Conservation (phyloP, 1,140 invertebrate species). For the Brachystomella parvula region DNA sequence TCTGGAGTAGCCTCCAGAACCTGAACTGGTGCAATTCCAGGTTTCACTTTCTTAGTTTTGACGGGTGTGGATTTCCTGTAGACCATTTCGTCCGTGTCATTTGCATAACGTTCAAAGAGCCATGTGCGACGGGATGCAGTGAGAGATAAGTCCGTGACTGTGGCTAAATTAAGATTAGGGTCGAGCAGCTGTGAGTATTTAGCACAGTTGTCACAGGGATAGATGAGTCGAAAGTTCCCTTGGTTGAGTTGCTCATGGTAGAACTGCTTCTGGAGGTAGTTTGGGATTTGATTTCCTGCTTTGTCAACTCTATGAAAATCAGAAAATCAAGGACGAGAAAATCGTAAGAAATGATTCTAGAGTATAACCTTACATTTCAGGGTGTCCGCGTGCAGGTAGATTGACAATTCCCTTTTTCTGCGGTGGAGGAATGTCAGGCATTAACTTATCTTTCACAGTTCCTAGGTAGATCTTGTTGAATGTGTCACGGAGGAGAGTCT, state of each 20-base stretch:
- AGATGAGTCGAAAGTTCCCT: constrained; percentile 62
- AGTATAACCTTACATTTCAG: background rate
- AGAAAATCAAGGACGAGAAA: background rate
- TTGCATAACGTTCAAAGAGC: background rate
- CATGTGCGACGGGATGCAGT: background rate
- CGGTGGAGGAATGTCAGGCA: background rate
- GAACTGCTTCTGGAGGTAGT: constrained; percentile 51
- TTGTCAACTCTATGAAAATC: background rate
- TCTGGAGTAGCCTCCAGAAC: background rate
- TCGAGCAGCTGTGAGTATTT: constrained; percentile 64
- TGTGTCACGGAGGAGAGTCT: constrained; percentile 45
- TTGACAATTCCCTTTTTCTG: background rate
- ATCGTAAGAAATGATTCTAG: background rate
- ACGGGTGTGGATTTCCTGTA: no score
- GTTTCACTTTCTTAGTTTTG: no score
- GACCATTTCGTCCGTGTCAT: background rate
- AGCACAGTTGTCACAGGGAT: constrained; percentile 43
- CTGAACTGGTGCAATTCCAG: background rate
- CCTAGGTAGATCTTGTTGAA: constrained; percentile 48
- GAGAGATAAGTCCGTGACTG: background rate
- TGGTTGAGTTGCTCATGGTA: constrained; percentile 67
- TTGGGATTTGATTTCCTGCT: background rate
- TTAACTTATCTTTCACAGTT: constrained; percentile 41
- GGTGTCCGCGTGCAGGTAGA: background rate
- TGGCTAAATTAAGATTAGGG: constrained; percentile 36